phyloP scores from a whole-genome alignment of 2,888 invertebrate species.

The Dimorphilus gyrociliatus region DNA sequence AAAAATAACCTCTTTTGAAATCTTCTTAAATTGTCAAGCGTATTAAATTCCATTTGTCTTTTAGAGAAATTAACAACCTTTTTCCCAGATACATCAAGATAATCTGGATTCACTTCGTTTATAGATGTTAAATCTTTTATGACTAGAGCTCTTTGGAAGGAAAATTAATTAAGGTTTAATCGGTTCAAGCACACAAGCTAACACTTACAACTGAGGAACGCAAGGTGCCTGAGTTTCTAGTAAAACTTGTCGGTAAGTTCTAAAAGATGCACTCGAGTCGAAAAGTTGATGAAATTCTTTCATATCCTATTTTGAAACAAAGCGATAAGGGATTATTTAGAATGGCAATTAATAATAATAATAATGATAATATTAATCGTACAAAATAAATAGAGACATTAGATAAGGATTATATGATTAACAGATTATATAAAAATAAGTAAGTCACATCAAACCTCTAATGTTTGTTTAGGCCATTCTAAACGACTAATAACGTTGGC shows the following conservation, averaged over 20 bases:
- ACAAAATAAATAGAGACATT: too few species aligned
- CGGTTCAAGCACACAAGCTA: not conserved
- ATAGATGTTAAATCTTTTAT: slow-evolving; percentile 97
- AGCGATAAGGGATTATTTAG: too few species aligned
- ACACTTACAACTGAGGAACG: slow-evolving; percentile 89
- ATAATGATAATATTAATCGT: too few species aligned
- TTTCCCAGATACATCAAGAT: slow-evolving; percentile 60
- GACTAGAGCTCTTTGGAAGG: slow-evolving; percentile 71
- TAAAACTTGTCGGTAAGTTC: slow-evolving; percentile 83
- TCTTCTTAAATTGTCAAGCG: slow-evolving; percentile 91
- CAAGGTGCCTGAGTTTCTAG: slow-evolving; percentile 91
- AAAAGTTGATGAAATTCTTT: slow-evolving; percentile 88
- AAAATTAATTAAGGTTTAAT: not conserved
- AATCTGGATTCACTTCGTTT: slow-evolving; percentile 87
- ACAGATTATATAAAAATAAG: not conserved
- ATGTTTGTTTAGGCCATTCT: slow-evolving; percentile 61
- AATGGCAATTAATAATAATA: too few species aligned
- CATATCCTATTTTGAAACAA: slow-evolving; percentile 47
- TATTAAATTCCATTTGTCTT: slow-evolving; percentile 94
- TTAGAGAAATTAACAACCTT: slow-evolving; percentile 65
- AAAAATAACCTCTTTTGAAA: slow-evolving; percentile 81
- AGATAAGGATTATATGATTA: not conserved
- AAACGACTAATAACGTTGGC: slow-evolving; percentile 66
- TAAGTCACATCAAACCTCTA: slow-evolving; percentile 43
- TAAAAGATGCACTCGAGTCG: slow-evolving; percentile 92